Evolutionary conservation across 2,797 vertebrate genomes (phyloP), one percentile per base, ranked within the genome.

Genomic region (Molossus molossus): DNA sequence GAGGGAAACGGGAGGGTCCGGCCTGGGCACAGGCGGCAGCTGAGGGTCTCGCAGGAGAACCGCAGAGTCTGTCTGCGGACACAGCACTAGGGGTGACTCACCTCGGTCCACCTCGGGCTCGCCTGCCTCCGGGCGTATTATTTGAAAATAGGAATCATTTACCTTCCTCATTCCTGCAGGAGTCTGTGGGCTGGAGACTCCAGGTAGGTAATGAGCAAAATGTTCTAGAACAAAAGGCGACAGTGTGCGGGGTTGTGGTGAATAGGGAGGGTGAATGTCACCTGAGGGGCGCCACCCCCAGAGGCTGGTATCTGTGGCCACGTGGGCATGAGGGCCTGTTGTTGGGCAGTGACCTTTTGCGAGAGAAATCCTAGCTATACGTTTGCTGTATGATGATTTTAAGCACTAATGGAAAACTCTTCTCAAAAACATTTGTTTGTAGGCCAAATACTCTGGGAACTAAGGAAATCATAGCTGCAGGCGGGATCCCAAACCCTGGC

Each of bases 231-330:
- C 45, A 53, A 48, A 23, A 65, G 3, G 7, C 25, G 6, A 11
- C 53, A 79, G 33, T 2, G 33, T 33, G 33, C 33, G 23, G n/a
- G 12, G 18, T 23, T 89, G 37, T 40, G 15, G 9, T 50, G 20
- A 29, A 13, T 6, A 58, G 13, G 33, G n/a, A 67, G 17, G 6
- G 33, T 0, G 8, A 12, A 5, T 17, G 29, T 65, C 62, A 40
- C 9, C 29, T 11, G 21, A 69, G 6, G 29, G 33, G 20, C 1
- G 18, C 25, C 14, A 27, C 33, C 1, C 4, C 64, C 1, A 1
- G 27, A 48, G 48, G 12, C 60, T 48, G 62, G 33, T 13, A 25
- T 5, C 9, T 58, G 0, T 21, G 14, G 15, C 15, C n/a, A 21
- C 45, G 23, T 40, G 64, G 60, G 18, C 75, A 58, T 21, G 37